Base-by-base conservation (phyloP, 2,113 vertebrate genomes). In the Gadus chalcogrammus region DNA sequence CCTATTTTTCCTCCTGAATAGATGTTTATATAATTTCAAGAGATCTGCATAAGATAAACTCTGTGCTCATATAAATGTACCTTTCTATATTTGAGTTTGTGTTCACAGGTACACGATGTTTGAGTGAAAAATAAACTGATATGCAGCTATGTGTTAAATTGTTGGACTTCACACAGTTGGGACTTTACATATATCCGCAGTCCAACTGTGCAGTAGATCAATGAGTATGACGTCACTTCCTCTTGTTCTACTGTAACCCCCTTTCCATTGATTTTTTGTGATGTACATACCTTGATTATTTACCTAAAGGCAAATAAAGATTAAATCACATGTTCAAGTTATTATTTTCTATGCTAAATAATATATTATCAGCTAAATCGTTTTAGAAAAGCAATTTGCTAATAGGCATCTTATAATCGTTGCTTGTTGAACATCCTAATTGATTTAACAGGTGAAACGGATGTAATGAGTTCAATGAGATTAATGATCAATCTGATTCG, bases 271-370 rank as follows among this genome's bases (percentile, higher is more conserved):
- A 35, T 72, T 76, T 48, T 48, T 48, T 48, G 84, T 86, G 82
- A 79, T 82, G 79, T 81, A 88, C 81, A 85, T 82, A 82, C 83
- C 71, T 64, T 82, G 81, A 75, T 85, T 74, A 77, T 85, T 88
- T 84, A 84, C 75, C 78, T 73, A 73, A 85, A 85, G 74, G 69
- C 86, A 71, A 87, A 85, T 87, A 87, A 88, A 87, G 74, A 76
- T 78, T 83, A 78, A 69, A 81, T 82, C 64, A 71, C 74, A 84
- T 68, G 68, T 62, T 64, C 66, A 31, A 65, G 55, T 31, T 61
- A n/a, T 58, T 13, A 58, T 58, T 58, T 58, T 58, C 42, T 12
- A 48, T 48, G 42, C 5, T 12, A 48, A 48, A 48, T 12, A 48
- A 13, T 48, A 1, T 1, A 35, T 5, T 7, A 35, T 7, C 31